Evolutionary conservation across 2,888 invertebrate genomes (phyloP), one percentile per base, ranked within the genome.

Genomic region (Tetheella fluctuosa): DNA sequence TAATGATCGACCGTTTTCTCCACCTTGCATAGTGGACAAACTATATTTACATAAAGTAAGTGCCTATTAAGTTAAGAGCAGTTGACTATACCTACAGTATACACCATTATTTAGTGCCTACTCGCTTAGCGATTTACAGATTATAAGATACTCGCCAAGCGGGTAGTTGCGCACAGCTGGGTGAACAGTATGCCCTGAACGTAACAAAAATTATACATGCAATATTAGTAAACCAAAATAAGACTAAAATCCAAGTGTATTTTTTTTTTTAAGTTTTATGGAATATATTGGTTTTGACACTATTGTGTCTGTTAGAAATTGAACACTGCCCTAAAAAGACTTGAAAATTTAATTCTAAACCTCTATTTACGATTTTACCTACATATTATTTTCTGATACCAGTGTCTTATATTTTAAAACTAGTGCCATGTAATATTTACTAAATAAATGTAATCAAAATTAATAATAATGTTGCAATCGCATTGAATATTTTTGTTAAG

Each of bases 401-500:
- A 48, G 48, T 48, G 48, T 48, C 42, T 42, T 42, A 20, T 48
- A 48, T 48, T 48, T 17, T 48, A 48, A 48, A 7, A 48, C n/a
- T 39, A 48, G 70, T 70, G 70, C 70, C 70, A 70, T 68, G 63
- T 58, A 59, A 58, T 60, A 54, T 58, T 52, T 59, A 62, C 60
- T 62, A 61, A 62, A 59, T 62, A 61, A 62, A 59, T 39, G 39
- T 39, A 54, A 53, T 37, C 15, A 39, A 57, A 58, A 61, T 30
- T 25, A 42, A 48, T 20, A 55, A 59, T 53, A 57, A 59, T 23
- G 13, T 57, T 37, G 34, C 12, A 34, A 34, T 13, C 13, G 8
- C 13, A 34, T 13, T 34, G 34, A 34, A 10, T 34, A n/a, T 58
- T 59, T 60, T 65, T 62, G 59, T 59, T 58, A 63, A 64, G 58